Evolutionary conservation across 1,140 invertebrate genomes (phyloP).

Genomic region (Drosophila neocordata): DNA sequence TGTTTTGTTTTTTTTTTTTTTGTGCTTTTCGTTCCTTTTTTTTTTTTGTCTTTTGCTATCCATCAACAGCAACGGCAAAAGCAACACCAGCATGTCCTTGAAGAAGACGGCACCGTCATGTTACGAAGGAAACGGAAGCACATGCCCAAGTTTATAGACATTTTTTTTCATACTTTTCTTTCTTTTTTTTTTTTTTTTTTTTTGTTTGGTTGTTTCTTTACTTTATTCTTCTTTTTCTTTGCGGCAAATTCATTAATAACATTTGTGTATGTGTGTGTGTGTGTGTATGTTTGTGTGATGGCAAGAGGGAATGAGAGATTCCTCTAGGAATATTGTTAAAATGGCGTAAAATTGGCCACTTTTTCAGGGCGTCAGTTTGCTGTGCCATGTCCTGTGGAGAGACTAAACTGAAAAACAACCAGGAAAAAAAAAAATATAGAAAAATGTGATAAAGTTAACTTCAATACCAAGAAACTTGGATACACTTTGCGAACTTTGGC

Average conservation of each 20-base stretch:
- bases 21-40: neutral
- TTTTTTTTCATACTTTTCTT: slow-evolving; percentile 24
- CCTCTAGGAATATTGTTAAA: slow-evolving; percentile 74
- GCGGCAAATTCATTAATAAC: slow-evolving; percentile 73
- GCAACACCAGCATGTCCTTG: slow-evolving; percentile 10
- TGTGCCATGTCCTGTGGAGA: slow-evolving; percentile 25
- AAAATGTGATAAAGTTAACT: too few relatives aligned
- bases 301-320: neutral
- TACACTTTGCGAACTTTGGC: too few relatives aligned
- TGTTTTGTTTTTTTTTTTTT: neutral
- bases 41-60: slow-evolving; percentile 17
- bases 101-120: slow-evolving; percentile 9
- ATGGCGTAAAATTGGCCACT: slow-evolving; percentile 79
- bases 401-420: neutral
- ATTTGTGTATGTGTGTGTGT: slow-evolving; percentile 34
- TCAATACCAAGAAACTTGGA: too few relatives aligned
- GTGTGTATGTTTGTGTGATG: neutral
- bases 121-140: slow-evolving; percentile 45
- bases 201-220: neutral
- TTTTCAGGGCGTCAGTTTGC: slow-evolving; percentile 56
- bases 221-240: slow-evolving; percentile 24
- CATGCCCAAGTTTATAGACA: slow-evolving; percentile 49
- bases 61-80: slow-evolving; percentile 22
- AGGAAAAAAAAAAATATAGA: neutral
- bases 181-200: slow-evolving; percentile 1